Base-by-base conservation (phyloP, 2,888 invertebrate genomes). In the Notodonta dromedarius region DNA sequence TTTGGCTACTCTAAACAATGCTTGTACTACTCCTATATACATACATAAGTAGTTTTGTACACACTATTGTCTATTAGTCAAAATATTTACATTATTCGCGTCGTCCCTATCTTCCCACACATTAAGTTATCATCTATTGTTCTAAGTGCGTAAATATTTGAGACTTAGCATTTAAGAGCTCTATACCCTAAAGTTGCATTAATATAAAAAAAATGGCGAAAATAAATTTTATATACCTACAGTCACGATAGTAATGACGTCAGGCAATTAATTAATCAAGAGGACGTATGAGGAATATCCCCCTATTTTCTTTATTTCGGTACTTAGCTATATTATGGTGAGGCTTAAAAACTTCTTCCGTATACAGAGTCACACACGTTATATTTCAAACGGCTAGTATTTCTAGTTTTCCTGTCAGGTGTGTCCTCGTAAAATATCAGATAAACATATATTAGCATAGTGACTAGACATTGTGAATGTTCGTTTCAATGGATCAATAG, bases 61-160 rank as follows among this genome's bases (percentile, higher is more conserved):
- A 42, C 57, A 58, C 61, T 57, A 54, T 59, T 56, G 57, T 57
- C 44, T 60, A 59, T 63, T 44, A 65, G 58, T 68, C 74, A 67
- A 68, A 76, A 76, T 77, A 67, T 76, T 76, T 74, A 69, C 71
- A 62, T 62, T 61, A 67, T 55, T 48, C 65, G 51, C 50, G 57
- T 62, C 54, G 56, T 56, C 24, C 44, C 40, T 12, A 13, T 51
- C 58, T 63, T 67, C 66, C 55, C 61, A 67, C 64, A 57, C 35
- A 35, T 35, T 7, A 35, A 35, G 35, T 6, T 54, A 56, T 55
- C 40, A 52, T 57, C 65, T 66, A 77, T 77, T 77, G 74, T 77
- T 76, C 59, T 56, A 59, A 57, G 52, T 68, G 44, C 59, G 60
- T 69, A 67, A 68, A 65, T 69, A 69, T 63, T 61, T 8, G 9